phyloP scores from a whole-genome alignment of 2,797 vertebrate genomes.

The Aulostomus chinensis region DNA sequence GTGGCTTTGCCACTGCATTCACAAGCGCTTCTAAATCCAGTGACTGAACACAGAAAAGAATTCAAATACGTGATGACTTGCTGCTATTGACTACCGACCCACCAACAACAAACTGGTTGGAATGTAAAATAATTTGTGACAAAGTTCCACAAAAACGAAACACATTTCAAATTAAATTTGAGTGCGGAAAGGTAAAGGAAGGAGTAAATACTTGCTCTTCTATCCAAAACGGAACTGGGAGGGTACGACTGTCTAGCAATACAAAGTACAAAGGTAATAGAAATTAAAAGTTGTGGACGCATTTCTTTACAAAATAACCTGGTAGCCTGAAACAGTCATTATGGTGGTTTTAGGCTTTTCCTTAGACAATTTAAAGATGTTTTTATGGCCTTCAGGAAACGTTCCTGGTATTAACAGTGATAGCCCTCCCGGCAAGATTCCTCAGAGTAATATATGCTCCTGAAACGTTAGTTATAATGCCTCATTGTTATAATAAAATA shows the following conservation, averaged over 20 bases:
- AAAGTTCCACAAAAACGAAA: constrained; percentile 59
- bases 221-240: too few species aligned
- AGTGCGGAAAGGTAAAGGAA: constrained; percentile 27
- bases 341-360: constrained; percentile 33
- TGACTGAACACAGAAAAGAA: constrained; percentile 60
- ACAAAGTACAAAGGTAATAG: constrained; percentile 26
- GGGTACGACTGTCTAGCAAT: constrained; percentile 19
- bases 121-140: too few species aligned
- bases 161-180: too few species aligned
- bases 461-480: constrained; percentile 61
- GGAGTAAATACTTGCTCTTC: too few species aligned
- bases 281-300: too few species aligned
- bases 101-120: constrained; percentile 32
- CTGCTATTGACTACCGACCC: constrained; percentile 25
- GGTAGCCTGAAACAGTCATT: too few species aligned
- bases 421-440: constrained; percentile 51
- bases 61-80: constrained; percentile 37
- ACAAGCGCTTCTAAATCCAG: constrained; percentile 66
- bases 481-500: constrained; percentile 76
- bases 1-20: constrained; percentile 64
- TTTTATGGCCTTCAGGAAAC: constrained; percentile 19
- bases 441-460: constrained; percentile 40
- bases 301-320: too few species aligned
- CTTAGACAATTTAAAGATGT: neutral
- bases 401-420: constrained; percentile 47